Percentiles rank a stretch among this genome's conserved stretches.
Conservation (phyloP, 2,888 invertebrate genomes). For the Eupithecia centaureata region DNA sequence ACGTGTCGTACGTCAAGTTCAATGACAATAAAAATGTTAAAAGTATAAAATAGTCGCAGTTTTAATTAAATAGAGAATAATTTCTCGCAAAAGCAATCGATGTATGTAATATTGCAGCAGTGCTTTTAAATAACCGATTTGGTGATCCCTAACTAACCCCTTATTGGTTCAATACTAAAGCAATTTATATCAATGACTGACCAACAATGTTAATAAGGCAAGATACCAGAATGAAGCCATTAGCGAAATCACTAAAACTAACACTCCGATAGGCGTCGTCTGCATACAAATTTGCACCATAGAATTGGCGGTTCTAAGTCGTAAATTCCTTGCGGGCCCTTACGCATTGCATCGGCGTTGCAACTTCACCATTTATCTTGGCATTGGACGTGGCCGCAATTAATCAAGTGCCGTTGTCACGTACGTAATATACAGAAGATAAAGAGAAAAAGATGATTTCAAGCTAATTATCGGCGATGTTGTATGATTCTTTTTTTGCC, state of each 20-base stretch:
- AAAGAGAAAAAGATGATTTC: constrained; percentile 80
- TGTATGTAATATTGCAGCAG: constrained; percentile 21
- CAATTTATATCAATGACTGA: constrained; percentile 62
- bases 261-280: constrained; percentile 48
- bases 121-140: constrained; percentile 41
- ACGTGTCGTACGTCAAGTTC: constrained; percentile 27
- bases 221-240: constrained; percentile 68
- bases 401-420: constrained; percentile 81
- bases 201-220: constrained; percentile 63
- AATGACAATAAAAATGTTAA: constrained; percentile 28
- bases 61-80: constrained; percentile 30
- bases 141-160: constrained; percentile 49
- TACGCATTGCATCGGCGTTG: constrained; percentile 43
- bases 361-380: constrained; percentile 71
- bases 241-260: constrained; percentile 75
- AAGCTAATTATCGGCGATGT: constrained; percentile 78
- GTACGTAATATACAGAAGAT: constrained; percentile 71
- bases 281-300: constrained; percentile 52
- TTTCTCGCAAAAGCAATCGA: constrained; percentile 31
- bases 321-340: constrained; percentile 48
- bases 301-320: constrained; percentile 52
- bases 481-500: constrained; percentile 67
- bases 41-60: constrained; percentile 32
- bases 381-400: constrained; percentile 75
- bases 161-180: constrained; percentile 52